Conservation (phyloP, 2,888 invertebrate species). For the Spialia ferax region DNA sequence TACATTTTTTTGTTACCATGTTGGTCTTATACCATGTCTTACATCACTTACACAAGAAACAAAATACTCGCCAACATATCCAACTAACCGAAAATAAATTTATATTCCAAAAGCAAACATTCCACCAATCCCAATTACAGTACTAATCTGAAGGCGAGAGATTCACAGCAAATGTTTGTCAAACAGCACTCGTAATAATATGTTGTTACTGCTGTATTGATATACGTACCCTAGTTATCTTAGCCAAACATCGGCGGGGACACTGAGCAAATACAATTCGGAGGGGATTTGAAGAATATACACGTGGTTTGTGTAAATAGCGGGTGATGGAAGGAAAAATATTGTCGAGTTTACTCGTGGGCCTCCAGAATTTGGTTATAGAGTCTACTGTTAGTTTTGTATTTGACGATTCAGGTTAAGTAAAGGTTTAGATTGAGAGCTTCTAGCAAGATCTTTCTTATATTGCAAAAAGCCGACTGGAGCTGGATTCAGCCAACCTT, state of each 20-base stretch:
- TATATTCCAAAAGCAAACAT: slow-evolving; percentile 26
- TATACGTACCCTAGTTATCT: slow-evolving; percentile 43
- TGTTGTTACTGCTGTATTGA: slow-evolving; percentile 37
- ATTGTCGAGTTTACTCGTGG: slow-evolving; percentile 16
- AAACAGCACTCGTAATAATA: slow-evolving; percentile 31
- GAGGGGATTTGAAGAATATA: slow-evolving; percentile 41
- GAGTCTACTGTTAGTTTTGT: slow-evolving; percentile 6
- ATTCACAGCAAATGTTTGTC: slow-evolving; percentile 29
- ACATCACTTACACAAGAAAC: too few species aligned
- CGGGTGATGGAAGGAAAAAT: slow-evolving; percentile 35
- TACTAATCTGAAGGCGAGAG: slow-evolving; percentile 22
- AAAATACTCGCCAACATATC: background rate
- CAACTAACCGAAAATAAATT: slow-evolving; percentile 12
- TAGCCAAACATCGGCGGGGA: slow-evolving; percentile 40
- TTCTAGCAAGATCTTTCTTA: background rate
- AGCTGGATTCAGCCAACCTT: too few species aligned
- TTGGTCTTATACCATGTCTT: too few species aligned
- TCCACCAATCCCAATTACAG: slow-evolving; percentile 23
- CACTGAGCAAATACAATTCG: slow-evolving; percentile 40
- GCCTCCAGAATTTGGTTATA: slow-evolving; percentile 4
- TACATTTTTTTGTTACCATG: too few species aligned
- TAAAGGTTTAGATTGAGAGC: background rate
- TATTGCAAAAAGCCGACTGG: too few species aligned
- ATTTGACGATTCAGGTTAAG: background rate
- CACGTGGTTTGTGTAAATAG: slow-evolving; percentile 33